phyloP scores from a whole-genome alignment of 2,797 vertebrate genomes.

The Mormyrus proboscirostris region DNA sequence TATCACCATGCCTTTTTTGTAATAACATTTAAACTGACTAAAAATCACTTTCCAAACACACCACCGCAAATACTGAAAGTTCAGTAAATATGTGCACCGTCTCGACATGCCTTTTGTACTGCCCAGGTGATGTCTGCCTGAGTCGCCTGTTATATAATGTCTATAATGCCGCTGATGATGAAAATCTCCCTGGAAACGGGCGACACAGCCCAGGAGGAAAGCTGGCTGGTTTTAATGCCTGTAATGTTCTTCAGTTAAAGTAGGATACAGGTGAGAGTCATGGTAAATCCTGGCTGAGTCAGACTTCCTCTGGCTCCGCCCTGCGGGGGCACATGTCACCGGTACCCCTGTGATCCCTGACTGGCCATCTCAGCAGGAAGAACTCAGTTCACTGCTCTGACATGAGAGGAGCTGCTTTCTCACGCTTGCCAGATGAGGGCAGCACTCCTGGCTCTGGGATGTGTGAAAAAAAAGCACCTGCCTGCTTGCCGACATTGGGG shows the following conservation, averaged over 20 bases:
- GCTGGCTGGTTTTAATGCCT: background rate
- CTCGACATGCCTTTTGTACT: background rate
- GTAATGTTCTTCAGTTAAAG: conserved; percentile 8
- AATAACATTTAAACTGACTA: background rate
- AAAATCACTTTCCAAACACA: background rate
- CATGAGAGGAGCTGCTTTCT: background rate
- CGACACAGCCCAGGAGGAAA: background rate
- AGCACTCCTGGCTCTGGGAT: background rate
- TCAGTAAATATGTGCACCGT: background rate
- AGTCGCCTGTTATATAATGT: background rate
- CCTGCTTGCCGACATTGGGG: background rate
- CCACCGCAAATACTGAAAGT: background rate
- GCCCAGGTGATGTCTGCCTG: background rate
- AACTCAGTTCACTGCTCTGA: background rate
- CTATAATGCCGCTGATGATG: background rate
- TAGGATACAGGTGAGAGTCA: background rate
- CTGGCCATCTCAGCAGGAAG: background rate
- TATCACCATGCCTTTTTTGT: background rate
- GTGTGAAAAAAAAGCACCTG: conserved; percentile 7
- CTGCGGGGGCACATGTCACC: background rate
- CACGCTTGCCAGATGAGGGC: conserved; percentile 19
- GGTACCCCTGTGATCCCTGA: conserved; percentile 17
- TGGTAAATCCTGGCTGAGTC: background rate
- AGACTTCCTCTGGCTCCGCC: background rate
- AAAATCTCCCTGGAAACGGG: background rate